Evolutionary conservation across 2,113 vertebrate species (phyloP), one percentile per base, ranked within the genome.

Genomic region (Cheirogaleus medius): DNA sequence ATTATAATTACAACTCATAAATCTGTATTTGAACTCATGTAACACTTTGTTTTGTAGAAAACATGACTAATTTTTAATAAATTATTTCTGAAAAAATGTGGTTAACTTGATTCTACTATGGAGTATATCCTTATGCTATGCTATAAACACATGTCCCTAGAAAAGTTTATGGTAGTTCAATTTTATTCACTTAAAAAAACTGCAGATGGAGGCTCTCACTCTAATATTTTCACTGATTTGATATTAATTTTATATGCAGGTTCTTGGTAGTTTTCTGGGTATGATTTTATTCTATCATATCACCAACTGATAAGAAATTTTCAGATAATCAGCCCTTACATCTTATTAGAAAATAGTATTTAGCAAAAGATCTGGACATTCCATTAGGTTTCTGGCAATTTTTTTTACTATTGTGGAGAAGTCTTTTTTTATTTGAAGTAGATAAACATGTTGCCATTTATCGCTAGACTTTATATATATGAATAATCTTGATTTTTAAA

Each of bases 341-440:
- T 42, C 80, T 93, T 90, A 86, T 39, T 94, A 91, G 91, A 87
- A 96, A 94, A 78, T 63, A 63, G 32, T 49, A 8, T 86, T 95
- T 90, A 90, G 54, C 52, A 77, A 29, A 91, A 71, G 63, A 37
- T 74, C 32, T 77, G 47, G n/a, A 42, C 56, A 64, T 87, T 92
- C 34, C 42, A 90, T 87, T 27, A 20, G 64, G 20, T 88, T 87
- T 87, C 60, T 69, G 23, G 37, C 37, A 68, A 27, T 69, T 69
- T 89, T 58, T 95, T 94, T 86, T 27, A 92, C 52, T 81, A 1
- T 76, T 87, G 52, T 95, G 82, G 47, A 78, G 74, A 85, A 90
- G 6, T 87, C n/a, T 60, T 88, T 97, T 96, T 97, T 97, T 90
- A 74, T 93, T 73, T 96, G n/a, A 87, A 56, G 21, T 95, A 97